A percentile compares a stretch with the other conserved stretches of the same genome.
phyloP scores from a whole-genome alignment of 2,797 vertebrate genomes.

The Eulemur rubriventer region DNA sequence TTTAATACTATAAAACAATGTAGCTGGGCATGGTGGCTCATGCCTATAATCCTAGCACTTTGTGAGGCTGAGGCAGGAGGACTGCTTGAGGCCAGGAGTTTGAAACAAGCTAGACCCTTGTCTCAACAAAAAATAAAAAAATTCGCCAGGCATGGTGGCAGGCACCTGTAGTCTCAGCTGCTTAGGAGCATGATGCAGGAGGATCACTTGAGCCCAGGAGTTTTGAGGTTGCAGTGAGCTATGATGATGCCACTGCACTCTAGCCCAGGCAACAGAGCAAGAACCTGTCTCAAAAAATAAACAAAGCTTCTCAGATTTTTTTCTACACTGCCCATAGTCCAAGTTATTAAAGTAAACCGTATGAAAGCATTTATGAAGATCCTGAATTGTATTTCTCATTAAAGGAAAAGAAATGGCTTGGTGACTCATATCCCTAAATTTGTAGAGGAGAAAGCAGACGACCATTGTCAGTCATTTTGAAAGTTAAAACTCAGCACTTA shows the following conservation, averaged over 20 bases:
- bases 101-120: not conserved
- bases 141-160: not conserved
- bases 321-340: slow-evolving; percentile 49
- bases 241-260: too few species aligned
- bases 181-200: not conserved
- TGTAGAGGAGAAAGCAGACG: not conserved
- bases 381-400: slow-evolving; percentile 72
- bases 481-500: slow-evolving; percentile 42
- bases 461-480: not conserved
- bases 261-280: too few species aligned
- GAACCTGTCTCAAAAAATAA: too few species aligned
- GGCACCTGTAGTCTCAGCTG: not conserved
- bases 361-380: slow-evolving; percentile 67
- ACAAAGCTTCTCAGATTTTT: slow-evolving; percentile 24
- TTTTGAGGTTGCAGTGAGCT: too few species aligned
- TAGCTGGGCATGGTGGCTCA: not conserved
- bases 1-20: slow-evolving; percentile 17
- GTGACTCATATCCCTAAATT: slow-evolving; percentile 41
- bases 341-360: slow-evolving; percentile 71
- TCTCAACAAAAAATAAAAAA: not conserved
- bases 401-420: slow-evolving; percentile 58
- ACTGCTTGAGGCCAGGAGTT: not conserved
- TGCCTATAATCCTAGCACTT: not conserved
- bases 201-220: not conserved
- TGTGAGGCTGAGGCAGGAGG: not conserved